Conservation (phyloP, 2,797 vertebrate species). For the Crocidura indochinensis region DNA sequence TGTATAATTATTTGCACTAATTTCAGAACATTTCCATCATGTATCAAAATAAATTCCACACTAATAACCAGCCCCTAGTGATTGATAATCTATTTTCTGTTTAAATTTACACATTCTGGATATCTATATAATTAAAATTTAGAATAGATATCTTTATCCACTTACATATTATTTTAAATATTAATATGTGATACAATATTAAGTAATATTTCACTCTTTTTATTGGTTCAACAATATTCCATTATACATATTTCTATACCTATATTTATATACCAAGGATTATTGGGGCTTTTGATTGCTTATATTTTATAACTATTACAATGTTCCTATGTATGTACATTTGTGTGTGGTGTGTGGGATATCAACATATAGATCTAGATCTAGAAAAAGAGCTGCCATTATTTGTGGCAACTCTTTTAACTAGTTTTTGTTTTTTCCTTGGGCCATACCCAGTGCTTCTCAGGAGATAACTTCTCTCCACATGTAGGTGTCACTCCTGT, state of each 20-base stretch:
- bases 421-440: neutral
- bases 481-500: too few relatives aligned
- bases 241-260: neutral
- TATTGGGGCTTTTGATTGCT: neutral
- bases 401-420: neutral
- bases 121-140: constrained; percentile 21
- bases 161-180: neutral
- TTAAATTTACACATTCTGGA: neutral
- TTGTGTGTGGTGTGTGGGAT: neutral
- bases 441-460: too few relatives aligned
- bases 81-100: neutral
- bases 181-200: neutral
- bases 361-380: neutral
- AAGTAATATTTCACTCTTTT: neutral
- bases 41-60: neutral
- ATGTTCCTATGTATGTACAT: neutral
- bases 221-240: constrained; percentile 5
- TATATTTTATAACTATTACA: constrained; percentile 32
- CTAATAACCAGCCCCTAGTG: neutral
- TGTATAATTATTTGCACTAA: neutral
- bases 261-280: neutral
- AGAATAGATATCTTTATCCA: neutral
- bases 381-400: neutral
- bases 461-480: too few relatives aligned
- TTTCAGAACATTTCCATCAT: constrained; percentile 41